phyloP scores from a whole-genome alignment of 2,113 vertebrate species.

The Eublepharis macularius region DNA sequence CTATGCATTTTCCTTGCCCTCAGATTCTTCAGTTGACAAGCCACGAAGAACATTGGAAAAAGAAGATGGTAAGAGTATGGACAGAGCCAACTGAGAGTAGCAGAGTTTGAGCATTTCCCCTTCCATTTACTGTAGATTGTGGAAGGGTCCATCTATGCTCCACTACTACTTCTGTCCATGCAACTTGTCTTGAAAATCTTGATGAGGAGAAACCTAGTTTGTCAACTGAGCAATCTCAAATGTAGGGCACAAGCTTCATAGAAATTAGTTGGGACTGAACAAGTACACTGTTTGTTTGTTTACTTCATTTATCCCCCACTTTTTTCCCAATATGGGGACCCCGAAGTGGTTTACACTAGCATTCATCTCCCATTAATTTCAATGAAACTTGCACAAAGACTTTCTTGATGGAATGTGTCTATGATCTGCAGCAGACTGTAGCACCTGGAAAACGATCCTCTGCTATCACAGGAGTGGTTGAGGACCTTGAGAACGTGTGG shows the following conservation, averaged over 20 bases:
- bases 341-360: too few species aligned
- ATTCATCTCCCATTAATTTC: background rate
- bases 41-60: constrained; percentile 10
- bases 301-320: too few species aligned
- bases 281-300: too few species aligned
- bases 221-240: background rate
- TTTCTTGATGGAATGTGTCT: background rate
- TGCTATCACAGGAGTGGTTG: background rate
- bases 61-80: constrained; percentile 1
- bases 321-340: too few species aligned
- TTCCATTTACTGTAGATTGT: background rate
- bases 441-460: background rate
- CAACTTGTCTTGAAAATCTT: background rate
- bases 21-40: background rate
- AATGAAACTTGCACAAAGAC: background rate
- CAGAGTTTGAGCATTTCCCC: constrained; percentile 4
- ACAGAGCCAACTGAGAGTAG: background rate
- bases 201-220: background rate
- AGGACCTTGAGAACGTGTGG: background rate
- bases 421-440: background rate
- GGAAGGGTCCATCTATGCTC: background rate
- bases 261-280: background rate
- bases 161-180: background rate
- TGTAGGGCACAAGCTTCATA: background rate
- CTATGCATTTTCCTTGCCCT: background rate